Evolutionary conservation across 2,797 vertebrate species (phyloP), one percentile per base, ranked within the genome.

Genomic region (Cyprinella venusta): DNA sequence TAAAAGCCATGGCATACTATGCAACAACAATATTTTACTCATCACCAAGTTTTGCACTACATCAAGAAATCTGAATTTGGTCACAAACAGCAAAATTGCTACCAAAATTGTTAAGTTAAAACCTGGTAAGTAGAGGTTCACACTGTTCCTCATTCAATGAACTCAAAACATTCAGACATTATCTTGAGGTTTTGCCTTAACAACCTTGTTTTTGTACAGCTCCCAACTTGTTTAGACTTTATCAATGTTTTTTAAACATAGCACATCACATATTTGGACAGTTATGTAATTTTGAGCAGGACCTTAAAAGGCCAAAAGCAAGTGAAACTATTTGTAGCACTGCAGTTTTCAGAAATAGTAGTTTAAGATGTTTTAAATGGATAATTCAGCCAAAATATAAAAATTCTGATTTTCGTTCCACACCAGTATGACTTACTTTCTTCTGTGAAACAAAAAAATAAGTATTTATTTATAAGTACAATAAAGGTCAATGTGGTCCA

Each of bases 261-360:
- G 26, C 4, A 42, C 42, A n/a, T 52, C 16, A 76, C 81, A 86
- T 67, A 52, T 72, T 82, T 79, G 50, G 10, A 56, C 26, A 77
- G 54, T 80, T 83, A 76, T 71, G 59, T 76, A 45, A 80, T 59
- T 70, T 48, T 61, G 45, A 74, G 54, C 4, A 24, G 24, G 33
- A 54, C 85, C 85, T 80, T 83, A 86, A 80, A 86, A 64, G 85
- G 85, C 9, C 48, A 83, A 63, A 79, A 74, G 38, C 24, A 19
- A 69, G 45, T 19, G 2, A 61, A 63, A 76, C 69, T 69, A 15
- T 40, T 59, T 65, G 63, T 65, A 50, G 48, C 24, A 24, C 26
- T 78, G 67, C 36, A 38, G 59, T 52, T 65, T 71, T 8, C 18
- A 85, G 6, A 69, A 42, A 50, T 59, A 54, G 42, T 13, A 15